These are phyloP conservation scores for Drusus annulatus DNA, from an alignment of 1,140 invertebrate genomes.

Conservation along the genomic window DNA sequence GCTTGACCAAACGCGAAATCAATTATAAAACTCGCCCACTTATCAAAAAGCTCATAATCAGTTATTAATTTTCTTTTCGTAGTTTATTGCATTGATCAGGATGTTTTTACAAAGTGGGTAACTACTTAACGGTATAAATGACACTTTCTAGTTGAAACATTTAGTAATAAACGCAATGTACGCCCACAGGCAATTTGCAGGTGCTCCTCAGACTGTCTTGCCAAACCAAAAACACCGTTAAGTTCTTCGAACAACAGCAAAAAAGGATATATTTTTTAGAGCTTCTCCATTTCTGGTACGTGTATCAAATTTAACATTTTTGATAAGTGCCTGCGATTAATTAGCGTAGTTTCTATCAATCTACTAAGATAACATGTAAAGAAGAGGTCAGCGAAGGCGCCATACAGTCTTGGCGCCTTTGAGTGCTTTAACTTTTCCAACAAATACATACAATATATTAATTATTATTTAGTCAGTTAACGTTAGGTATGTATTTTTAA, in stretches of 20 bases:
- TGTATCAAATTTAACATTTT: too few species aligned
- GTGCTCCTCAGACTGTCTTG: slow-evolving; percentile 3
- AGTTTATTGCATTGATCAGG: not conserved
- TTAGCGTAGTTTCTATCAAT: too few species aligned
- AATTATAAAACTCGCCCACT: not conserved
- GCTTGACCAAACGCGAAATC: not conserved
- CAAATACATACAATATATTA: not conserved
- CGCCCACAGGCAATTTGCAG: slow-evolving; percentile 40
- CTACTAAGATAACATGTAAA: not conserved
- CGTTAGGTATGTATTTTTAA: too few species aligned
- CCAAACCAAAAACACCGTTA: too few species aligned
- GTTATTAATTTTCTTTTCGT: too few species aligned
- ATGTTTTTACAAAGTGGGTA: not conserved
- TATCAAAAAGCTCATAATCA: too few species aligned
- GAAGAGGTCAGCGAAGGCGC: slow-evolving; percentile 31
- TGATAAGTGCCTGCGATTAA: too few species aligned
- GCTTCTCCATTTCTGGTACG: too few species aligned
- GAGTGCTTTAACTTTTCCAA: slow-evolving; percentile 18
- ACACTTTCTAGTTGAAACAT: slow-evolving; percentile 1
- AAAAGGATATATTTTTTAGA: too few species aligned
- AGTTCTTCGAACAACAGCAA: too few species aligned
- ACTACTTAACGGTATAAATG: not conserved
- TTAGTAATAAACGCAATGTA: slow-evolving; percentile 27
- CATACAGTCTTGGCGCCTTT: slow-evolving; percentile 38
- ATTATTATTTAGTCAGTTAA: too few species aligned